A percentile compares a stretch with the other conserved stretches of the same genome.
Evolutionary conservation across 2,113 vertebrate genomes (phyloP).

Genomic region (Saimiri boliviensis): DNA sequence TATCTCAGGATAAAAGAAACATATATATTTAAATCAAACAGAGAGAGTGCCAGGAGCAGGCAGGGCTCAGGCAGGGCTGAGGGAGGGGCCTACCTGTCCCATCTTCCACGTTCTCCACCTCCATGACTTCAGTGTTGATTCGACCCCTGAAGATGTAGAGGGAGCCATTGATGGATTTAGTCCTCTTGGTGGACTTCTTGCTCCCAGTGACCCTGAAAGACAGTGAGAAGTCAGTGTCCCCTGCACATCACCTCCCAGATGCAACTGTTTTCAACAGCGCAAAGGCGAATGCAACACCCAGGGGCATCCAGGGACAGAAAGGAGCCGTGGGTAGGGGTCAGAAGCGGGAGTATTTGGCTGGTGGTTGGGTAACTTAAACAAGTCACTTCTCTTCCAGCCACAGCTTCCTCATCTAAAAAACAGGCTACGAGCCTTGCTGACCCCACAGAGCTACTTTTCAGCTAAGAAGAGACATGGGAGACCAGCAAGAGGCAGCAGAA

Average conservation of each 20-base stretch:
- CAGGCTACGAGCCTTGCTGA: fast-evolving
- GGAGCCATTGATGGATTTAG: constrained; percentile 97
- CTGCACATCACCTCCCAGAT: fast-evolving
- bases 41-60: background rate
- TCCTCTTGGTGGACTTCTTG: constrained; percentile 96
- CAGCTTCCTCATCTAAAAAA: background rate
- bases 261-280: background rate
- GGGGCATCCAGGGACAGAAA: background rate
- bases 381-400: background rate
- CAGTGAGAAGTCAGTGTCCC: fast-evolving
- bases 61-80: background rate
- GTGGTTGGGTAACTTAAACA: background rate
- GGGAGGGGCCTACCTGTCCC: constrained; percentile 91
- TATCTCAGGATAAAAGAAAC: too few species aligned
- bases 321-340: fast-evolving
- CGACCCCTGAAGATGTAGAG: constrained; percentile 97
- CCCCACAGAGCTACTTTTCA: background rate
- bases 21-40: too few species aligned
- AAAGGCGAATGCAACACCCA: too few species aligned
- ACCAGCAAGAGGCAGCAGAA: background rate
- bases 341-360: fast-evolving
- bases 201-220: constrained; percentile 91
- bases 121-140: constrained; percentile 99
- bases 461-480: background rate
- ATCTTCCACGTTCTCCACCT: constrained; percentile 99